Evolutionary conservation across 1,140 invertebrate genomes (phyloP), one percentile per base, ranked within the genome.

Genomic region (Carcinoscorpius rotundicauda): DNA sequence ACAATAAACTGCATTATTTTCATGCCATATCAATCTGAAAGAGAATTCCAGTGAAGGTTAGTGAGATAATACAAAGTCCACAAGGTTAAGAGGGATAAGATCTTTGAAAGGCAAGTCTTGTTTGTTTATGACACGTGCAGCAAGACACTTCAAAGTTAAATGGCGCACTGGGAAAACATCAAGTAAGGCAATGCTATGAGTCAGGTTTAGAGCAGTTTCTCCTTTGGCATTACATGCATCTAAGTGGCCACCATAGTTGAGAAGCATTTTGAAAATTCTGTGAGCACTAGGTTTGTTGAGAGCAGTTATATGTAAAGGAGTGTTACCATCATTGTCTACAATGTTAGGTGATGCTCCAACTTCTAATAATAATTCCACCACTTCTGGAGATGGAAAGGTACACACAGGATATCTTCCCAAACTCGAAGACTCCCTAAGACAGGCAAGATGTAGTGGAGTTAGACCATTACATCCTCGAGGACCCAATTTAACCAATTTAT

Each of bases 361-460:
- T 70, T 86, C 84, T 62, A 94, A 76, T 66, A 97, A 79, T 58
- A 93, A 83, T 69, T 83, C 81, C 1, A 88, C 85, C 59, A 95
- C 82, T 61, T 87, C 81, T 49, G 82, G 74, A 3, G 85, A 85
- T 3, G 88, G 89, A 72, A 91, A 90, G 69, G 83, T 82, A 75
- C 85, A 86, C 51, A 86, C 83, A 50, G 87, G 83, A 80, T 88
- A 90, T 66, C 85, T 82, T 3, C 80, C 81, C 49, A 83, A 81
- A 61, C 74, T 74, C 6, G 79, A 77, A 57, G 76, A 77, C 51
- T 82, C 79, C 62, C 74, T 74, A 62, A 82, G 84, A 75, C 88
- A 90, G 50, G 88, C 88, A 68, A 95, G 82, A 78, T 95, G 92
- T 61, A 96, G 77, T 5, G 87, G 82, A n/a, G 86, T 87, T 65